Base-by-base conservation (phyloP, 92 coral and sea anemone species). In the Zoanthus gigantus region DNA sequence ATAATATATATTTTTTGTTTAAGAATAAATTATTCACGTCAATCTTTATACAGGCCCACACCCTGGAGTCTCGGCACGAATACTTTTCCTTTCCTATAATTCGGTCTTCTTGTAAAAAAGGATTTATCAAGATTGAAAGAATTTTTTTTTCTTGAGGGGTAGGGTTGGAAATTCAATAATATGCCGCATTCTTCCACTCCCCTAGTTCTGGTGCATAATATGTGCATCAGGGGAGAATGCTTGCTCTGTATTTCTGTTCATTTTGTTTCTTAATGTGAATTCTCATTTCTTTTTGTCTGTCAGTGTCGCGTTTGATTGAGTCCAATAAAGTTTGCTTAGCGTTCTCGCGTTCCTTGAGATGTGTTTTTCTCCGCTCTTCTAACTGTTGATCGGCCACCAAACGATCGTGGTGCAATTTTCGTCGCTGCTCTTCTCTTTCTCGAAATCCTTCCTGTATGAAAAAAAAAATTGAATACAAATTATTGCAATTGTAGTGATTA, bases 241-340 rank as follows among this genome's bases (percentile, higher is more conserved):
- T 92, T 17, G 99, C 99, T 67, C 96, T 71, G 68, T 93, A 96
- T 79, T 83, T 93, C 72, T 93, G 94, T 53, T 83, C 87, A 67
- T 91, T 92, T 56, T 96, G 98, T 76, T 72, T 92, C 76, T 93
- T 96, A 14, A 91, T 84, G 31, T 94, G 89, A 14, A 96, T 81
- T 79, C 96, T 93, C 92, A 91, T 84, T 78, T 95, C 94, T 80
- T 93, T 96, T 48, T 90, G 89, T 31, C 83, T 92, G 28, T 96
- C 95, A 5, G 92, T 92, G 34, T 93, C 90, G 45, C 71, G 88
- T 88, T 95, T 92, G 15, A 89, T 93, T 74, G 84, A 92, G 65
- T 93, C 89, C 15, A 88, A 60, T 83, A 90, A 88, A 58, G 79
- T 88, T 67, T 92, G 92, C 15, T 92, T 92, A 11, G 78, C 86